Conservation (phyloP, 1,140 invertebrate genomes). For the Sycophila sp. region DNA sequence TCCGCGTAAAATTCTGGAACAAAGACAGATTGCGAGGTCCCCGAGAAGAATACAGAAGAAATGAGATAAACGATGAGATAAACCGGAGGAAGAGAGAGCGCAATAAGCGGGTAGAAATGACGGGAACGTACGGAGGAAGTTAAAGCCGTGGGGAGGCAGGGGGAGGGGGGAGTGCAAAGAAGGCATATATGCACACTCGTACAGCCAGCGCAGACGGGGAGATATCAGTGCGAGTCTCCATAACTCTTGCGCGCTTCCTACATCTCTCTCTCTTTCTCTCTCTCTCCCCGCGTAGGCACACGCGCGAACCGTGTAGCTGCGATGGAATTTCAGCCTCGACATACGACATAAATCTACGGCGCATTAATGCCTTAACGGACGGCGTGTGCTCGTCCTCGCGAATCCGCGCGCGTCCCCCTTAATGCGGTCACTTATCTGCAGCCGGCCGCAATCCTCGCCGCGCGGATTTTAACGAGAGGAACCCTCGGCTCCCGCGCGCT, state of each 20-base stretch:
- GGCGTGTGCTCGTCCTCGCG: too few relatives aligned
- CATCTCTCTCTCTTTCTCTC: too few relatives aligned
- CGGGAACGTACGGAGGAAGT: conserved; percentile 8
- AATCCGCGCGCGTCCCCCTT: conserved; percentile 35
- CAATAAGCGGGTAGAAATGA: conserved; percentile 14
- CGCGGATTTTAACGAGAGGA: not conserved
- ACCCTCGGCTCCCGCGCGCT: too few relatives aligned
- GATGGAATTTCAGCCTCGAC: conserved; percentile 53
- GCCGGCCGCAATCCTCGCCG: conserved; percentile 1
- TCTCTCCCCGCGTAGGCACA: conserved; percentile 8
- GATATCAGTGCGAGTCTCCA: conserved; percentile 54
- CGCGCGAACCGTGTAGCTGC: conserved; percentile 27
- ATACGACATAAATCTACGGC: conserved; percentile 52
- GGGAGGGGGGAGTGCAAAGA: not conserved
- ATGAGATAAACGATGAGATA: conserved; percentile 25
- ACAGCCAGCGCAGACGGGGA: conserved; percentile 33
- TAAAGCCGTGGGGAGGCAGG: conserved; percentile 18
- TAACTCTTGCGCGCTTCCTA: conserved; percentile 54
- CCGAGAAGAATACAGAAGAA: conserved; percentile 17
- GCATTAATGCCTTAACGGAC: conserved; percentile 50
- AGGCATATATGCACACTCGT: conserved; percentile 41
- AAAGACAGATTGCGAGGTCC: conserved; percentile 34
- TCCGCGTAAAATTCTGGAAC: not conserved
- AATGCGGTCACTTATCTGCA: conserved; percentile 41
- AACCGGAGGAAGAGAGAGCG: not conserved